These are phyloP conservation scores for Syngnathus rostellatus DNA, from an alignment of 2,797 vertebrate genomes.

Conservation along the genomic window DNA sequence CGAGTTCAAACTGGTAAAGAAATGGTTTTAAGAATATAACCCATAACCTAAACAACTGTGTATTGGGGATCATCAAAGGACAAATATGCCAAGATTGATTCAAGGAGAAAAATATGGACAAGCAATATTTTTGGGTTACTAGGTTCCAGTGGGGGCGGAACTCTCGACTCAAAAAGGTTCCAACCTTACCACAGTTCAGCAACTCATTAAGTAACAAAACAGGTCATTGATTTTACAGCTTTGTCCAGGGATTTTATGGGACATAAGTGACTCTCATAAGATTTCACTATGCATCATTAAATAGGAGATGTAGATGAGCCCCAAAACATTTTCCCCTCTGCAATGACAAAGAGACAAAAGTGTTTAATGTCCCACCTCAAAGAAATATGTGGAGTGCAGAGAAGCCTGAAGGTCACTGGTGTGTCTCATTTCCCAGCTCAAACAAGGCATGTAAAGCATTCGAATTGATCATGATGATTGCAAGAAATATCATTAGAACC, in stretches of 20 bases:
- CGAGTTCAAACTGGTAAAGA: constrained; percentile 22
- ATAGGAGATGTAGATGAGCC: constrained; percentile 72
- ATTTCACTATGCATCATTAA: constrained; percentile 77
- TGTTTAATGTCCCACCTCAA: constrained; percentile 49
- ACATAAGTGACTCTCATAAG: constrained; percentile 78
- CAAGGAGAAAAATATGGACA: neutral
- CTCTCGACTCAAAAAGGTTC: constrained; percentile 44
- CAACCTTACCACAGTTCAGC: constrained; percentile 65
- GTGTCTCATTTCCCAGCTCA: neutral
- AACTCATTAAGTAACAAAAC: constrained; percentile 75
- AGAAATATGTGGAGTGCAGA: constrained; percentile 29
- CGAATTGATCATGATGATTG: neutral
- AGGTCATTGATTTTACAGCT: constrained; percentile 76
- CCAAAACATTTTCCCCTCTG: constrained; percentile 65
- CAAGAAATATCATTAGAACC: neutral
- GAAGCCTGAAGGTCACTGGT: constrained; percentile 47
- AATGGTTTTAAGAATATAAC: neutral
- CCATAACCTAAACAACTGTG: neutral
- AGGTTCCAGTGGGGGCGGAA: constrained; percentile 38
- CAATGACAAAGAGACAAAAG: constrained; percentile 63
- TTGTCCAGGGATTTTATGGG: constrained; percentile 72
- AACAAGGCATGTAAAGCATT: neutral
- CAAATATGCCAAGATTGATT: constrained; percentile 3
- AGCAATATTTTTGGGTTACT: constrained; percentile 5
- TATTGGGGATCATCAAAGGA: neutral